phyloP scores from a whole-genome alignment of 2,113 vertebrate genomes.

The Pluvianellus socialis region DNA sequence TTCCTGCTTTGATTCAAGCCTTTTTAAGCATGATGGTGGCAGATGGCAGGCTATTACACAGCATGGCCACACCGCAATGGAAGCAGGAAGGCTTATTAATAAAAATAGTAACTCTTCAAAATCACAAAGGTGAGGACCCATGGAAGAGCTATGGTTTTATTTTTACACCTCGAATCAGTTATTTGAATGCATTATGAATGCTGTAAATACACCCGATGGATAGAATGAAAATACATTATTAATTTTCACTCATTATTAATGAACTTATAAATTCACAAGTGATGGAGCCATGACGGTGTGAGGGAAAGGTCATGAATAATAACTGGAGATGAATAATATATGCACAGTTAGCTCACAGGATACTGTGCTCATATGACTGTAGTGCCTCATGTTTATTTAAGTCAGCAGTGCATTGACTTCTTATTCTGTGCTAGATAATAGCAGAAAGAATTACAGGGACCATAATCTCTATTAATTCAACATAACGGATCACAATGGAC shows the following conservation, averaged over 20 bases:
- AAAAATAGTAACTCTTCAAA: conserved; percentile 40
- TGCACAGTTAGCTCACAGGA: conserved; percentile 47
- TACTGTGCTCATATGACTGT: conserved; percentile 37
- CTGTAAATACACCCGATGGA: conserved; percentile 58
- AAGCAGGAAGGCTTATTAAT: conserved; percentile 18
- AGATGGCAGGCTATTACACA: conserved; percentile 41
- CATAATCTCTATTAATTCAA: conserved; percentile 6
- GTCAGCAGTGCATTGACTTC: neutral
- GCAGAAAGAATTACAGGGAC: neutral
- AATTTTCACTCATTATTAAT: conserved; percentile 69
- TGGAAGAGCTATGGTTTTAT: conserved; percentile 11
- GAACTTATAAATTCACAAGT: conserved; percentile 61
- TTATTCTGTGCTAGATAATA: conserved; percentile 28
- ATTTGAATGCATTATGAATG: conserved; percentile 65
- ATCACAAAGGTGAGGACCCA: conserved; percentile 25
- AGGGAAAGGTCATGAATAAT: conserved; percentile 62
- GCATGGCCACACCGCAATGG: neutral
- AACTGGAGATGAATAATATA: conserved; percentile 68
- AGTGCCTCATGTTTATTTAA: conserved; percentile 68
- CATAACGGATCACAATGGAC: neutral
- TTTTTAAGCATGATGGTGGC: conserved; percentile 23
- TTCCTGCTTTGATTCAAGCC: conserved; percentile 38
- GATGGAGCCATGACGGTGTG: conserved; percentile 20
- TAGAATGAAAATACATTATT: conserved; percentile 69
- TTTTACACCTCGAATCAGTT: conserved; percentile 41